Percentiles rank a stretch among this genome's conserved stretches.
phyloP scores from a whole-genome alignment of 1,140 invertebrate genomes.

The Lithobius niger region DNA sequence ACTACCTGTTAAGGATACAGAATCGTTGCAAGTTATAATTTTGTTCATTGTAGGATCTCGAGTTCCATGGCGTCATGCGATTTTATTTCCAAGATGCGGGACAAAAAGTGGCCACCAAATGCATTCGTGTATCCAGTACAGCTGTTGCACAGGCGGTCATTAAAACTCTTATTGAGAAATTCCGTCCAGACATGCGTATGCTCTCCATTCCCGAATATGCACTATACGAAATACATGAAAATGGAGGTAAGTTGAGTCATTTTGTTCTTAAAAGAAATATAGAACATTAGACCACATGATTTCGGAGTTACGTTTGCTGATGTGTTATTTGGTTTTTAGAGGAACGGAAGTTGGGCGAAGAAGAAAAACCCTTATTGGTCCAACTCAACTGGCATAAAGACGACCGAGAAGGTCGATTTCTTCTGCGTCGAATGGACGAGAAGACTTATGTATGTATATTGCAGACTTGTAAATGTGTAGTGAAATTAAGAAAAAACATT shows the following conservation, averaged over 20 bases:
- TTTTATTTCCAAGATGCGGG: constrained; percentile 98
- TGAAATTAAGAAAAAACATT: no score
- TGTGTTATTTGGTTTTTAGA: constrained; percentile 52
- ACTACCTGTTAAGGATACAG: no score
- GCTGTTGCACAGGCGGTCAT: constrained; percentile 91
- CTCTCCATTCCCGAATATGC: constrained; percentile 88
- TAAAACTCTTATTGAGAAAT: constrained; percentile 94
- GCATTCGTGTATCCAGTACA: constrained; percentile 90
- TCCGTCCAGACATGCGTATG: constrained; percentile 98
- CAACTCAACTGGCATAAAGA: constrained; percentile 99
- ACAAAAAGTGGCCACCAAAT: constrained; percentile 97
- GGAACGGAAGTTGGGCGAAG: constrained; percentile 70
- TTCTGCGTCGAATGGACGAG: constrained; percentile 76
- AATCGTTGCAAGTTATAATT: no score
- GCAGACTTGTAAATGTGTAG: no score
- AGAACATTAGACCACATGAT: not conserved
- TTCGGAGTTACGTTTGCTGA: no score
- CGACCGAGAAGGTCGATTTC: constrained; percentile 90
- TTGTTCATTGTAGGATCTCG: constrained; percentile 57
- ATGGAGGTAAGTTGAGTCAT: constrained; percentile 48
- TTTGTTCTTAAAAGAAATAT: constrained; percentile 1
- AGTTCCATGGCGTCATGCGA: constrained; percentile 96
- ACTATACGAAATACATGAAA: constrained; percentile 93
- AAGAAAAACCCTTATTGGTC: constrained; percentile 91
- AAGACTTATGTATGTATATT: constrained; percentile 33